A percentile compares a stretch with the other conserved stretches of the same genome.
Evolutionary conservation across 1,140 invertebrate species (phyloP).

Genomic region (Idris sp.): DNA sequence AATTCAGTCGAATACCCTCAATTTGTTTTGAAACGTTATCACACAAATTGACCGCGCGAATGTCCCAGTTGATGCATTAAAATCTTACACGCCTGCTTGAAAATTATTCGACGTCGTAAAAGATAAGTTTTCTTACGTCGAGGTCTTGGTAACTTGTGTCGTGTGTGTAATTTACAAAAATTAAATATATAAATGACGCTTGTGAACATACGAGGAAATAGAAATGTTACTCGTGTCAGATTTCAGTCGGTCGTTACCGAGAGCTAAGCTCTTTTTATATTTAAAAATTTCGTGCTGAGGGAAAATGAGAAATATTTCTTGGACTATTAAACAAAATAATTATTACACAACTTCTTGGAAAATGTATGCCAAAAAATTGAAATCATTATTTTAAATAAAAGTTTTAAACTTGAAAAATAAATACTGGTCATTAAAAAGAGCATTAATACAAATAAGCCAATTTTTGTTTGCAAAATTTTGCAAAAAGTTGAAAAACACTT

Average conservation of each 20-base stretch:
- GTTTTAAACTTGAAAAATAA: too few species aligned
- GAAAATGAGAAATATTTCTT: constrained; percentile 11
- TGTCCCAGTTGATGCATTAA: background rate
- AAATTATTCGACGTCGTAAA: constrained; percentile 44
- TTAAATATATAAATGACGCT: constrained; percentile 49
- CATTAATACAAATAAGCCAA: too few species aligned
- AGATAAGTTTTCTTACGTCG: constrained; percentile 43
- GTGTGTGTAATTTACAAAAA: constrained; percentile 36
- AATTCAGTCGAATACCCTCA: constrained; percentile 2
- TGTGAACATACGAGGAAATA: constrained; percentile 48
- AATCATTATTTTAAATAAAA: too few species aligned
- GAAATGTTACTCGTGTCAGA: constrained; percentile 46
- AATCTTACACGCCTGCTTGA: constrained; percentile 11
- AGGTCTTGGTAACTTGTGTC: constrained; percentile 23
- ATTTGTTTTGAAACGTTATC: background rate
- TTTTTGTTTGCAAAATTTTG: too few species aligned
- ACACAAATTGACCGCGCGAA: background rate
- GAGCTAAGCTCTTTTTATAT: constrained; percentile 9
- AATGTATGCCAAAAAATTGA: too few species aligned
- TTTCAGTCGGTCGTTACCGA: constrained; percentile 46
- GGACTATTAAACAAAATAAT: too few species aligned
- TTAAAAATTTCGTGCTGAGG: constrained; percentile 12
- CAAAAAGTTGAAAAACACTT: too few species aligned
- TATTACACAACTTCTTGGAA: too few species aligned
- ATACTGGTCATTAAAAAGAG: too few species aligned